These are phyloP conservation scores for Drosophila atripex DNA, from an alignment of 2,888 invertebrate species.

Conservation along the genomic window DNA sequence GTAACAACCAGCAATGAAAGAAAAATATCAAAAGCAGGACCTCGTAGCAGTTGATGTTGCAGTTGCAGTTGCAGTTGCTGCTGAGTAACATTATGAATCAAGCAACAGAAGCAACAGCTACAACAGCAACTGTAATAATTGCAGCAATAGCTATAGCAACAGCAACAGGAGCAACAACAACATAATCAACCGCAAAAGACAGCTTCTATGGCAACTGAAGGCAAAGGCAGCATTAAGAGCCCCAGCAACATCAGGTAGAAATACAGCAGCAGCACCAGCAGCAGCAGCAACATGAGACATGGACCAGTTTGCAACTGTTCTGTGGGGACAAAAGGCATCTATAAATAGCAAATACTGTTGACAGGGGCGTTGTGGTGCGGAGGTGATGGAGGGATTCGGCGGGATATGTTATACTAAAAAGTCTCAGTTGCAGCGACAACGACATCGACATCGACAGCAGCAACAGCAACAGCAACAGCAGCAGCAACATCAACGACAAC, in stretches of 20 bases:
- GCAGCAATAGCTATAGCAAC: conserved; percentile 9
- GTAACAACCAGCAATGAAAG: too few species aligned
- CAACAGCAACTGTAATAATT: conserved; percentile 30
- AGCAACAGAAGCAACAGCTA: conserved; percentile 10
- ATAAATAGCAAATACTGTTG: conserved; percentile 62
- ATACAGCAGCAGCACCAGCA: conserved; percentile 3
- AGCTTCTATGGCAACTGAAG: background rate
- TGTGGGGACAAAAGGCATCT: conserved; percentile 69
- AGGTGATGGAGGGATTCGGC: background rate
- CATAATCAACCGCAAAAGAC: background rate
- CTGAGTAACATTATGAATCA: too few species aligned
- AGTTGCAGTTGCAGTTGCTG: background rate
- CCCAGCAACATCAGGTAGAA: conserved; percentile 1
- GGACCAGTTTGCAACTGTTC: conserved; percentile 48
- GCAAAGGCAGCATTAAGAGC: conserved; percentile 13
- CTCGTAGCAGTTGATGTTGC: conserved; percentile 20
- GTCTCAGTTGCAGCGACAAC: conserved; percentile 65
- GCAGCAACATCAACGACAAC: conserved; percentile 69
- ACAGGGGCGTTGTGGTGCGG: conserved; percentile 6
- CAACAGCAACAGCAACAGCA: conserved; percentile 52
- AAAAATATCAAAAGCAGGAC: too few species aligned
- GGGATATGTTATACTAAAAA: conserved; percentile 20
- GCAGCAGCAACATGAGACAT: conserved; percentile 13
- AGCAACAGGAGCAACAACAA: background rate
- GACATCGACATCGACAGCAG: conserved; percentile 34